Base-by-base conservation (phyloP, 2,888 invertebrate genomes). In the Dendrolimus houi region DNA sequence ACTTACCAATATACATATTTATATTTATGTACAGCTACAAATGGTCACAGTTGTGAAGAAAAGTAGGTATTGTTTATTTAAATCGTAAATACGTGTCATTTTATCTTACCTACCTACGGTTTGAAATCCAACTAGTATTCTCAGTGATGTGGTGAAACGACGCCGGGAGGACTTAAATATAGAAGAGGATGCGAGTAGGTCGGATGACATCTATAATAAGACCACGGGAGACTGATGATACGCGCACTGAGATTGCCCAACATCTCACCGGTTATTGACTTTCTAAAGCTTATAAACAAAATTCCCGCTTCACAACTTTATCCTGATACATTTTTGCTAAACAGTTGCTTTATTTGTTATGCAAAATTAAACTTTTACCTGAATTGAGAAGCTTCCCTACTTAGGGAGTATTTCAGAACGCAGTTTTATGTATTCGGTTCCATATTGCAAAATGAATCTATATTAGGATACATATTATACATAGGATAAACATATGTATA, bases 151-250 rank as follows among this genome's bases (percentile, higher is more conserved):
- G 73, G 74, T 70, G 76, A 73, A 75, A 73, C 76, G 75, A 69
- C 77, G 79, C 71, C 69, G 79, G 75, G 81, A 74, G 76, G 71
- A 71, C 78, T 87, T 89, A 89, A 83, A 89, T 89, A 84, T 88
- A 90, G 87, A 87, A 80, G 82, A 83, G 84, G 86, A 89, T 87
- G 83, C 82, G 80, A 83, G 86, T 86, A 85, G 89, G 86, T 87
- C 87, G 85, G 83, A 79, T 89, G 89, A 87, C 90, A 87, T 86
- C 90, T 90, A 90, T 86, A 88, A 87, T 89, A 89, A 90, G 89
- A 85, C 74, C 84, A 83, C 86, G 84, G 73, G 85, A 85, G 85
- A 86, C 84, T 81, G 79, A 77, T 82, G 79, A 85, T 83, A 81
- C 83, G 79, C 74, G 81, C 79, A 75, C 74, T 72, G 73, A 78